phyloP scores from a whole-genome alignment of 2,888 invertebrate species.

The Drosophila subsilvestris region DNA sequence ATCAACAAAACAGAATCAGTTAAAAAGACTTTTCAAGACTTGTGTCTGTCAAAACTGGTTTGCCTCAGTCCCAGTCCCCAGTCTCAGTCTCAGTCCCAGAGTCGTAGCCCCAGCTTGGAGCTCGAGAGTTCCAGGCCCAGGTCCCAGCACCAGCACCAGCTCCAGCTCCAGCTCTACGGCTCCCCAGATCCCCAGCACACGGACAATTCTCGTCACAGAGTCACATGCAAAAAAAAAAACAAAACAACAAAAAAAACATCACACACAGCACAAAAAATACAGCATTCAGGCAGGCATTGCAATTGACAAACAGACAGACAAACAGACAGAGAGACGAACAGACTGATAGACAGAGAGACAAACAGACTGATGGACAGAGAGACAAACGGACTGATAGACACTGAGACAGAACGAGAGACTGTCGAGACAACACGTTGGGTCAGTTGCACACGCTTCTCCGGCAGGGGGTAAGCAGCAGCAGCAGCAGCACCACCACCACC shows the following conservation, averaged over 20 bases:
- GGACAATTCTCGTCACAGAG: slow-evolving; percentile 75
- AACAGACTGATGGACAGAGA: slow-evolving; percentile 28
- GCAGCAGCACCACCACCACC: neutral
- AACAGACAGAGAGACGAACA: slow-evolving; percentile 40
- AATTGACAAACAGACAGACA: slow-evolving; percentile 75
- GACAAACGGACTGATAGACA: slow-evolving; percentile 33
- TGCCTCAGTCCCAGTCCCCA: slow-evolving; percentile 50
- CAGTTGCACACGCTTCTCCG: slow-evolving; percentile 68
- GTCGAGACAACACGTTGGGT: slow-evolving; percentile 69
- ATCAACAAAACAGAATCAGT: slow-evolving; percentile 67
- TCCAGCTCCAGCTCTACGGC: slow-evolving; percentile 48
- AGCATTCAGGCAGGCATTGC: slow-evolving; percentile 60
- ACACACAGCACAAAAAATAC: slow-evolving; percentile 27
- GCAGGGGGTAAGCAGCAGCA: slow-evolving; percentile 61
- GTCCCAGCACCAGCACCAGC: slow-evolving; percentile 21
- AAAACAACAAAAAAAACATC: slow-evolving; percentile 26
- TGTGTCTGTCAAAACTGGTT: slow-evolving; percentile 79
- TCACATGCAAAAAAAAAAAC: slow-evolving; percentile 68
- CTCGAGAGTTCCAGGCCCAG: slow-evolving; percentile 47
- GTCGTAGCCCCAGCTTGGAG: neutral
- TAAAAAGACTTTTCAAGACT: slow-evolving; percentile 79
- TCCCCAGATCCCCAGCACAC: slow-evolving; percentile 61
- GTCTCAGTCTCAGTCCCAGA: slow-evolving; percentile 11
- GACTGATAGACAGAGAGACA: slow-evolving; percentile 31
- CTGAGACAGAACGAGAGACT: slow-evolving; percentile 33